phyloP scores from a whole-genome alignment of 2,888 invertebrate species.

The Ichneumoninae sp. region DNA sequence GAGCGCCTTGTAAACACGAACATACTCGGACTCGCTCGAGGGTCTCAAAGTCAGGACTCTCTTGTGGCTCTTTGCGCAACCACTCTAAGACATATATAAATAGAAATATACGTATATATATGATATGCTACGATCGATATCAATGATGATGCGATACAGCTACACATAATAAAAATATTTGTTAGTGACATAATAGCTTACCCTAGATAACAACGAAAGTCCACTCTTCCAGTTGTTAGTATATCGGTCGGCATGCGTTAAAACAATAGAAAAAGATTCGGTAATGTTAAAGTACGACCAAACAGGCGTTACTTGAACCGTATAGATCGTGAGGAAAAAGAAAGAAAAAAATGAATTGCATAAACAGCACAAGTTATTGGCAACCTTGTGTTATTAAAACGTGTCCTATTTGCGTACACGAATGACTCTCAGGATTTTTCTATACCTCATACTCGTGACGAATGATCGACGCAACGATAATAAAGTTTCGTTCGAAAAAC shows the following conservation, averaged over 20 bases:
- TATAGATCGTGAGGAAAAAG: not conserved
- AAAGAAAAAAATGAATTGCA: not conserved
- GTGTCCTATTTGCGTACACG: not conserved
- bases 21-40: not conserved
- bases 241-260: constrained; percentile 80
- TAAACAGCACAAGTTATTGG: not conserved
- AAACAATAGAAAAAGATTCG: constrained; percentile 77
- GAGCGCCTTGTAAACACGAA: not conserved
- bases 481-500: constrained; percentile 58
- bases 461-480: constrained; percentile 51
- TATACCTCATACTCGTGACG: constrained; percentile 15
- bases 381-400: constrained; percentile 35
- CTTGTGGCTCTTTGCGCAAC: not conserved
- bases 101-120: not conserved
- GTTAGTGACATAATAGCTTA: constrained; percentile 74
- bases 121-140: not conserved
- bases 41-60: not conserved
- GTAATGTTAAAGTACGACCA: constrained; percentile 73
- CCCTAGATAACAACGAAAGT: constrained; percentile 82
- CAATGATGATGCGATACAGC: constrained; percentile 27
- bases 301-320: constrained; percentile 39
- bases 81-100: not conserved
- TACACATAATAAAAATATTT: constrained; percentile 20
- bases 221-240: constrained; percentile 83
- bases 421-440: constrained; percentile 53